A percentile compares a stretch with the other conserved stretches of the same genome.
Evolutionary conservation across 2,888 invertebrate genomes (phyloP).

Genomic region (Oscheius sp.): DNA sequence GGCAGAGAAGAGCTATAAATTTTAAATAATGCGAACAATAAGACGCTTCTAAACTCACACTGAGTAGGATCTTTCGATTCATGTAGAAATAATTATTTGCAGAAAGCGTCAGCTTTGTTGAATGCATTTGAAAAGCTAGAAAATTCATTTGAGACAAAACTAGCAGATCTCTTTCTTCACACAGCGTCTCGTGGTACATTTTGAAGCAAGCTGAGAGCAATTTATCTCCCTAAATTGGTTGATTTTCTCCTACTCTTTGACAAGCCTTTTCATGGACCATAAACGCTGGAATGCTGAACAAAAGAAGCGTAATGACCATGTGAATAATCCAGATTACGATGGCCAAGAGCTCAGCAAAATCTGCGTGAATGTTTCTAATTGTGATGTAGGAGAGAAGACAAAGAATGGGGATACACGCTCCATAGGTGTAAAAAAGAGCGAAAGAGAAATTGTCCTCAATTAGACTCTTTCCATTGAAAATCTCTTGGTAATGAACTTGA

Average conservation of each 20-base stretch:
- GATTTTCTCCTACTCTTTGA: not conserved
- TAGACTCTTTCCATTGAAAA: constrained; percentile 32
- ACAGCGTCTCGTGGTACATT: constrained; percentile 56
- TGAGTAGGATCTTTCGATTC: constrained; percentile 50
- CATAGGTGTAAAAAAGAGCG: constrained; percentile 34
- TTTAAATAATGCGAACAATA: not conserved
- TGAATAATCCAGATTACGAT: constrained; percentile 51
- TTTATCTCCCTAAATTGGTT: constrained; percentile 43
- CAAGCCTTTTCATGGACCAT: constrained; percentile 54
- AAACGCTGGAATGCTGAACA: constrained; percentile 55
- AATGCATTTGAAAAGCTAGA: constrained; percentile 53
- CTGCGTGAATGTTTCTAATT: constrained; percentile 29
- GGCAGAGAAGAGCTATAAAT: constrained; percentile 51
- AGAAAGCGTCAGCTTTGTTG: constrained; percentile 50
- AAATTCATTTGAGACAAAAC: constrained; percentile 55
- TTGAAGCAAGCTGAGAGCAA: constrained; percentile 48
- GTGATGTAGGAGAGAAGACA: constrained; percentile 31
- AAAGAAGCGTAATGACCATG: constrained; percentile 41
- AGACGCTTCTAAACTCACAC: constrained; percentile 32
- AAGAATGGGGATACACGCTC: constrained; percentile 31
- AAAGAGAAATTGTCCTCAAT: constrained; percentile 37
- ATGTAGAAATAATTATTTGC: constrained; percentile 55
- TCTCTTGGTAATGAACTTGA: constrained; percentile 35
- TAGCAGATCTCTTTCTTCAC: constrained; percentile 49
- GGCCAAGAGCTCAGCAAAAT: constrained; percentile 45